Base-by-base conservation (phyloP, 2,888 invertebrate genomes). In the Oscheius sp. region DNA sequence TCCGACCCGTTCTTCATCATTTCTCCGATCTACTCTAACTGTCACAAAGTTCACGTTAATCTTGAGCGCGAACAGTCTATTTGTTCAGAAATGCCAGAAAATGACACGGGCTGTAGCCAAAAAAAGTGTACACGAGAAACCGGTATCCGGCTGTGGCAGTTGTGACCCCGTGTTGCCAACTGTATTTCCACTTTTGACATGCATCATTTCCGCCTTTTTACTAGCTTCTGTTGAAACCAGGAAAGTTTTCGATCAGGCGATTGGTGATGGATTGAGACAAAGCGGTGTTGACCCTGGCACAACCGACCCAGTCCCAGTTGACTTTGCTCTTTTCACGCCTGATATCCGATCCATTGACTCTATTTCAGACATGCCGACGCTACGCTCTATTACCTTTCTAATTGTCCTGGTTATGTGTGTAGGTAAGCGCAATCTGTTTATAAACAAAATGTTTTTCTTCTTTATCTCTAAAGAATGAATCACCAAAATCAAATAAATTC, bases 101-200 rank as follows among this genome's bases (percentile, higher is more conserved):
- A 37, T 57, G 59, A 70, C 58, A 48, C 47, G 32, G 58, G 13
- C 47, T 32, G 29, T 47, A 7, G 70, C 59, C 70, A 59, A 70
- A 70, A 62, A 70, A 70, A 59, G 70, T 70, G 70, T 59, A 59
- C 70, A 70, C 70, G 57, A 55, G 68, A 55, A 68, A 68, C 68
- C 68, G 68, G 68, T 68, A 68, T n/a, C 65, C 65, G n/a, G 48
- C 35, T 51, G 32, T 47, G 48, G 32, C 50, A 35, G 37, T 33
- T 65, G 65, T 32, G 65, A 50, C 50, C 65, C 13, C 65, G 65
- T 3, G 42, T 42, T 42, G 42, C 42, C 7, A 21, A 21, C 21
- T 21, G 21, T 42, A 42, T 42, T 42, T 42, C 42, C 7, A 42
- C 42, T 42, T 42, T 7, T 3, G 42, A 42, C 7, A 42, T 7